Percentiles rank a stretch among this genome's conserved stretches.
Evolutionary conservation across 1,140 invertebrate genomes (phyloP).

Genomic region (Vanessa tameamea): DNA sequence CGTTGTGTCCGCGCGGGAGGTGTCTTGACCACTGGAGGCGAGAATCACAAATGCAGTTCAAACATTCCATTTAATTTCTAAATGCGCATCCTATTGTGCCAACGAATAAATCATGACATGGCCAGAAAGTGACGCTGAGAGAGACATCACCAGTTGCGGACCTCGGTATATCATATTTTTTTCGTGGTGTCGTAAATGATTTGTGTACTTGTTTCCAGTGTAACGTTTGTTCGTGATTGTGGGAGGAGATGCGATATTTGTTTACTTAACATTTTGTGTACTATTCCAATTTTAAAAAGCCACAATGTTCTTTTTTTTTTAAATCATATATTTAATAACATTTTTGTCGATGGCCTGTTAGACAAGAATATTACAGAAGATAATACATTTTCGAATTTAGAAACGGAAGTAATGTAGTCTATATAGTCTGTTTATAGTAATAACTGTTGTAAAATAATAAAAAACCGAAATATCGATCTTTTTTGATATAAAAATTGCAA

Average conservation of each 20-base stretch:
- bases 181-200: constrained; percentile 10
- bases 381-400: too few species aligned
- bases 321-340: background rate
- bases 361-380: too few species aligned
- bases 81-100: constrained; percentile 44
- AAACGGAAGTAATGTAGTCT: too few species aligned
- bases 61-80: constrained; percentile 38
- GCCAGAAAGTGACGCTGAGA: constrained; percentile 43
- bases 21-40: constrained; percentile 52
- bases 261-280: background rate
- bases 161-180: constrained; percentile 18
- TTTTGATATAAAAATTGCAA: background rate
- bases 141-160: constrained; percentile 16
- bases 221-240: constrained; percentile 11
- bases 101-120: constrained; percentile 44
- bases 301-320: background rate
- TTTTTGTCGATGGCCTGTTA: too few species aligned
- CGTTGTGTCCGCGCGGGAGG: constrained; percentile 55
- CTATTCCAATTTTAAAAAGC: background rate
- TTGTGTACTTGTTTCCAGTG: constrained; percentile 24
- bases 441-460: too few species aligned
- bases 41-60: constrained; percentile 56
- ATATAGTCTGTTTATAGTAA: too few species aligned
- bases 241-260: constrained; percentile 6
- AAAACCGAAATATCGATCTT: too few species aligned